phyloP scores from a whole-genome alignment of 1,140 invertebrate genomes.

The Heliconius congener region DNA sequence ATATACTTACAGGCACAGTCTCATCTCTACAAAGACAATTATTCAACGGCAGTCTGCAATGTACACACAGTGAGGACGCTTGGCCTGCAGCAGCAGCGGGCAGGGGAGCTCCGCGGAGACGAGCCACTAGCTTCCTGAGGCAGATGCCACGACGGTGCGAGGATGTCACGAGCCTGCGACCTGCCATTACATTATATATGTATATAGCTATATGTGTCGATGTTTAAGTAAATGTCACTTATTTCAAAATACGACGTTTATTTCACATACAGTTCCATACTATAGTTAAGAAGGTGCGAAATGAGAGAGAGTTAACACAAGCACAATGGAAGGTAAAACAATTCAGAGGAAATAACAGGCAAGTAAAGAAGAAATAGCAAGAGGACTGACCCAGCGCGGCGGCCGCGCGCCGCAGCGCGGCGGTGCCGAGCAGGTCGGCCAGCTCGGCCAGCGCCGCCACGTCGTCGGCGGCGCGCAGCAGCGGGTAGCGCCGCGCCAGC shows the following conservation, averaged over 20 bases:
- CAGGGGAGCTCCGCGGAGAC: constrained; percentile 45
- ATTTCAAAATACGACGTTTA: too few species aligned
- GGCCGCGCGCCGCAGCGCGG: constrained; percentile 86
- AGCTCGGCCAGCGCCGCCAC: constrained; percentile 93
- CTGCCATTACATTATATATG: constrained; percentile 29
- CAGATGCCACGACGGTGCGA: constrained; percentile 52
- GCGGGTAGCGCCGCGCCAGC: constrained; percentile 88
- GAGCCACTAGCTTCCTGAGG: constrained; percentile 61
- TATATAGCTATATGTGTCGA: too few species aligned
- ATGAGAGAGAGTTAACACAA: too few species aligned
- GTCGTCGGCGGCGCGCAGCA: constrained; percentile 90
- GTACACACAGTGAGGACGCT: constrained; percentile 28
- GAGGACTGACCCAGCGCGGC: constrained; percentile 81
- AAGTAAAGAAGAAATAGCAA: too few species aligned
- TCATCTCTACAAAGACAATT: constrained; percentile 52
- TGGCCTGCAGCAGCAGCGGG: neutral
- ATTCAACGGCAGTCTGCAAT: constrained; percentile 39
- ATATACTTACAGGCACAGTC: constrained; percentile 9
- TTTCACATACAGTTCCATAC: too few species aligned
- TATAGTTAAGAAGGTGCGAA: too few species aligned
- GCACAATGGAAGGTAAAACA: too few species aligned
- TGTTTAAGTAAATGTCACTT: too few species aligned
- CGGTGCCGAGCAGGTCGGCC: constrained; percentile 89
- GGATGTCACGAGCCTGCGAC: constrained; percentile 59
- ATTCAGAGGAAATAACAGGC: too few species aligned